Percentiles rank a stretch among this genome's conserved stretches.
Conservation (phyloP, 1,140 invertebrate genomes). For the Habropoda laboriosa region DNA sequence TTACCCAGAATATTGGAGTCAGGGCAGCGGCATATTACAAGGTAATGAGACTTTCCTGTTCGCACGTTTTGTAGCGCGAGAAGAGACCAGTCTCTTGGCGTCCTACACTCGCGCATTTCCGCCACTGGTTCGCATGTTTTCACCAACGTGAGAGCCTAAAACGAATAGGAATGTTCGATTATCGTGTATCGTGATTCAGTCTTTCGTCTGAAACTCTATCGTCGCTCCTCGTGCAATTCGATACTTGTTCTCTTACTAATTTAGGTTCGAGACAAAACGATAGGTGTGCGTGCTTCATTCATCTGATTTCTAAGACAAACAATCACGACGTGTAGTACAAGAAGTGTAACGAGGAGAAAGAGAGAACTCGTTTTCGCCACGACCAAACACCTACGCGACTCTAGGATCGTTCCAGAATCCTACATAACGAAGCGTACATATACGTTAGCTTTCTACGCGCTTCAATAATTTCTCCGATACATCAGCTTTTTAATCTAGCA, state of each 20-base stretch:
- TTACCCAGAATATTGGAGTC: constrained; percentile 91
- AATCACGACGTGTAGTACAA: no score
- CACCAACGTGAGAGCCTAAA: constrained; percentile 91
- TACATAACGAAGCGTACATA: constrained; percentile 14
- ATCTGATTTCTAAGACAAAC: no score
- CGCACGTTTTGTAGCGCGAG: constrained; percentile 94
- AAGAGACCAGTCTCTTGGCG: constrained; percentile 94
- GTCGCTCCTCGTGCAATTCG: no score
- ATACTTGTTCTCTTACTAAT: no score
- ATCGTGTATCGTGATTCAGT: no score
- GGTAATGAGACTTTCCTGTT: constrained; percentile 96
- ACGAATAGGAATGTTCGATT: constrained; percentile 41
- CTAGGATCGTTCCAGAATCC: constrained; percentile 24
- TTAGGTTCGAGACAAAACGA: no score
- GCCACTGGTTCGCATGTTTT: constrained; percentile 96
- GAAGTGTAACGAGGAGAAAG: background rate
- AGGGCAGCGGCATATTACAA: constrained; percentile 95
- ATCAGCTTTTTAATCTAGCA: constrained; percentile 4
- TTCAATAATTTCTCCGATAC: no score
- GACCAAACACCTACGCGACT: constrained; percentile 11
- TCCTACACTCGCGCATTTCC: constrained; percentile 93
- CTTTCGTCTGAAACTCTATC: no score
- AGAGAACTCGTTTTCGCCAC: constrained; percentile 6
- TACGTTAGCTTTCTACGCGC: background rate
- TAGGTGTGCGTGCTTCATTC: no score